These are phyloP conservation scores for Thamnophis sirtalis DNA, from an alignment of 2,113 vertebrate genomes.

Conservation along the genomic window DNA sequence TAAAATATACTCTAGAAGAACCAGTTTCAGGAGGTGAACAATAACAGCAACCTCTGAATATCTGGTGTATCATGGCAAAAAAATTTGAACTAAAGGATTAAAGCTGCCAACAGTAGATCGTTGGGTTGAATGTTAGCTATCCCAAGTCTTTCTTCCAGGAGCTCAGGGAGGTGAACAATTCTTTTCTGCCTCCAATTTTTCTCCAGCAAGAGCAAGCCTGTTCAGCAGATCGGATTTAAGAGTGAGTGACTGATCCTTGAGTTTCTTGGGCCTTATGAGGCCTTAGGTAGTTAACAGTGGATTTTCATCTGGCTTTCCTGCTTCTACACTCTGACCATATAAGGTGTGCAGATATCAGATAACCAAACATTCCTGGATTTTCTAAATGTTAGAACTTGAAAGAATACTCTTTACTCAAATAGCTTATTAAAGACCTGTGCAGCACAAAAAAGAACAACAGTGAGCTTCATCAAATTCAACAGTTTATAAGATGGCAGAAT, in stretches of 20 bases:
- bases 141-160: not conserved
- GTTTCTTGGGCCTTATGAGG: not conserved
- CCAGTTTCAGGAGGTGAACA: not conserved
- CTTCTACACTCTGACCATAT: not conserved
- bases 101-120: constrained; percentile 28
- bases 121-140: not conserved
- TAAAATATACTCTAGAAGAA: constrained; percentile 9
- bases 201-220: not conserved
- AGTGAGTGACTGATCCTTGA: not conserved
- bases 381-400: constrained; percentile 19
- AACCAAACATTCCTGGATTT: constrained; percentile 34
- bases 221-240: not conserved
- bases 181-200: not conserved
- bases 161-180: not conserved
- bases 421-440: not conserved
- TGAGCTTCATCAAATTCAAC: not conserved
- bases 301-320: not conserved
- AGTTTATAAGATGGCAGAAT: not conserved
- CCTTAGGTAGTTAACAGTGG: not conserved
- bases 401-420: not conserved
- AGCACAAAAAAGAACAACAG: not conserved
- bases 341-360: constrained; percentile 45
- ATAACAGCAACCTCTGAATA: not conserved
- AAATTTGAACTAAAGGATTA: constrained; percentile 36
- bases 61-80: constrained; percentile 25